Evolutionary conservation across 2,888 invertebrate species (phyloP).

Genomic region (Doris montereyensis): DNA sequence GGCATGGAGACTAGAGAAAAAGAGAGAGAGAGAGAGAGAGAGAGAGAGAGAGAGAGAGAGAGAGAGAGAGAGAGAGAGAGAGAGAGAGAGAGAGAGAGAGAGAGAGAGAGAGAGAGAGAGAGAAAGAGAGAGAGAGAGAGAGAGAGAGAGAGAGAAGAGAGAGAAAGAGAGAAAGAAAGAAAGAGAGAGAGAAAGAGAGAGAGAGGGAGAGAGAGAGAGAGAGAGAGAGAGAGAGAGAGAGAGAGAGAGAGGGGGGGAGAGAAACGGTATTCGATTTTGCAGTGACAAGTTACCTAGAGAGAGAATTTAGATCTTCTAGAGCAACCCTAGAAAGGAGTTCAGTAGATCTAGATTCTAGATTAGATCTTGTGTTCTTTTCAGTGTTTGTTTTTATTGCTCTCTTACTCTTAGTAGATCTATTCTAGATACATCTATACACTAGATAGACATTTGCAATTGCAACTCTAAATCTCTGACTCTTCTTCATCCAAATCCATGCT

Average conservation of each 20-base stretch:
- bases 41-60: neutral
- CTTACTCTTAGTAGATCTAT: no score
- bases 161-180: neutral
- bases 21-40: neutral
- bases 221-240: neutral
- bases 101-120: no score
- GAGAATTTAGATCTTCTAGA: no score
- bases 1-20: no score
- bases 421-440: no score
- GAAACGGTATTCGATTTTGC: no score
- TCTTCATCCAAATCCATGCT: no score
- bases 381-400: no score
- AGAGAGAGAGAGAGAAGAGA: no score
- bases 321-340: neutral
- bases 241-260: slow-evolving; percentile 2
- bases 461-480: no score
- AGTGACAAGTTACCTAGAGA: no score
- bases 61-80: neutral
- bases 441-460: no score
- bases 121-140: neutral
- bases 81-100: neutral
- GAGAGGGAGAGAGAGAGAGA: neutral
- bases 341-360: neutral
- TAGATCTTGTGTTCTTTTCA: neutral
- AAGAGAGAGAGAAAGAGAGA: neutral